Evolutionary conservation across 2,113 vertebrate genomes (phyloP), one percentile per base, ranked within the genome.

Genomic region (Clarias magur): DNA sequence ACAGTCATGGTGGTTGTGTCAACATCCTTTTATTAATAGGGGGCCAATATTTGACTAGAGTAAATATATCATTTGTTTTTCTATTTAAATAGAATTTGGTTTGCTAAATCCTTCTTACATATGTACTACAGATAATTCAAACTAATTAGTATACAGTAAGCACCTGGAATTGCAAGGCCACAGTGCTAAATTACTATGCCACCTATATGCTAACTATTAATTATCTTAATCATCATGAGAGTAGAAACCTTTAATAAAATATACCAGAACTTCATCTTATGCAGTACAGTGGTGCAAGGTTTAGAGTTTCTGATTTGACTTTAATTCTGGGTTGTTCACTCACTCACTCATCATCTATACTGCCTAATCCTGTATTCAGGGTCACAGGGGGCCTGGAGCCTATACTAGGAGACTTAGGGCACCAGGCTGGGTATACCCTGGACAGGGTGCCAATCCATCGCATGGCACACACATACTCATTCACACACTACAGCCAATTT

Each of bases 41-140:
- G 34, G 10, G 76, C 63, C 27, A 17, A 25, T 42, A 72, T 86
- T 60, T 73, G 53, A 80, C 83, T 73, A 80, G 63, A 19, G 82
- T 30, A 67, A 42, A 65, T 10, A 27, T 82, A 11, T 12, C 12
- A 21, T 62, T 16, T 53, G 11, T 53, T 80, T 63, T 76, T 11
- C 21, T 11, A 4, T 23, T 57, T 34, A 62, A n/a, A 59, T 19
- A 42, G 15, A 12, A 83, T 56, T 65, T 82, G 19, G 12, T 59
- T 57, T 34, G 53, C 7, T 21, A 57, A 83, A 2, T 63, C 12
- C 19, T 38, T 11, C 68, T 17, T 38, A 70, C 15, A 72, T 21
- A 73, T 23, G 23, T 16, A 30, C 10, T 17, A 1, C 30, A 19
- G 30, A 7, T 72, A 7, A 3, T 38, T 38, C 5, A 38, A 38